These are phyloP conservation scores for Drosophila sulfurigaster DNA, from an alignment of 1,140 invertebrate genomes.

Conservation along the genomic window DNA sequence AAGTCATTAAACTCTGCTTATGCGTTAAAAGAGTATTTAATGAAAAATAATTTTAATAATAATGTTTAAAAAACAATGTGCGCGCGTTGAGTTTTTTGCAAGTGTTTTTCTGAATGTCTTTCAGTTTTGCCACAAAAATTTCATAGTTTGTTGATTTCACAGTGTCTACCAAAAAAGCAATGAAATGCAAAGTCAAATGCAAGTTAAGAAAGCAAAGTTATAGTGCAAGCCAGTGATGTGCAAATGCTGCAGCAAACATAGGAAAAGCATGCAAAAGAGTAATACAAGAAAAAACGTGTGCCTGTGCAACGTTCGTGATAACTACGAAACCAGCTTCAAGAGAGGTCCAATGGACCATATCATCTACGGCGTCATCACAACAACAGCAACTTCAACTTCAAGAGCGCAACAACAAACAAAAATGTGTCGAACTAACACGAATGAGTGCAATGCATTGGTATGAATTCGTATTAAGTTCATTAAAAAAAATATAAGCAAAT, in stretches of 20 bases:
- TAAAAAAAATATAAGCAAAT: slow-evolving; percentile 53
- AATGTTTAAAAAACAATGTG: slow-evolving; percentile 55
- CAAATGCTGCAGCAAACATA: slow-evolving; percentile 24
- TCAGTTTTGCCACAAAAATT: slow-evolving; percentile 68
- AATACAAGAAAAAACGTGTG: slow-evolving; percentile 35
- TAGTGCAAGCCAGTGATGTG: slow-evolving; percentile 59
- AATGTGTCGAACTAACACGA: slow-evolving; percentile 82
- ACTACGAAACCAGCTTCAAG: slow-evolving; percentile 15
- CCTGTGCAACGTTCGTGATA: slow-evolving; percentile 45
- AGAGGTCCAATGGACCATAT: background rate
- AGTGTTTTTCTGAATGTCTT: slow-evolving; percentile 80
- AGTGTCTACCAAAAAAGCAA: slow-evolving; percentile 28
- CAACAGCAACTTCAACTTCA: slow-evolving; percentile 43
- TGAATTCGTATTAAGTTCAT: slow-evolving; percentile 85
- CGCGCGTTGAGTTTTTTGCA: slow-evolving; percentile 78
- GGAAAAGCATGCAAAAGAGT: slow-evolving; percentile 21
- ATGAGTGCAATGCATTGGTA: slow-evolving; percentile 84
- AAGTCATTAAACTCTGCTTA: slow-evolving; percentile 20
- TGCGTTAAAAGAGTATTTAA: background rate
- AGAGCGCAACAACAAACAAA: slow-evolving; percentile 58
- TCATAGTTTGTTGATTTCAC: slow-evolving; percentile 55
- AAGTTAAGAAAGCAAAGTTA: slow-evolving; percentile 55
- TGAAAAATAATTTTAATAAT: background rate
- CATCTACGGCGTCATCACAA: slow-evolving; percentile 19
- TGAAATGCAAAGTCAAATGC: slow-evolving; percentile 15